These are phyloP conservation scores for Atethmia centrago DNA, from an alignment of 2,888 invertebrate genomes.

Conservation along the genomic window DNA sequence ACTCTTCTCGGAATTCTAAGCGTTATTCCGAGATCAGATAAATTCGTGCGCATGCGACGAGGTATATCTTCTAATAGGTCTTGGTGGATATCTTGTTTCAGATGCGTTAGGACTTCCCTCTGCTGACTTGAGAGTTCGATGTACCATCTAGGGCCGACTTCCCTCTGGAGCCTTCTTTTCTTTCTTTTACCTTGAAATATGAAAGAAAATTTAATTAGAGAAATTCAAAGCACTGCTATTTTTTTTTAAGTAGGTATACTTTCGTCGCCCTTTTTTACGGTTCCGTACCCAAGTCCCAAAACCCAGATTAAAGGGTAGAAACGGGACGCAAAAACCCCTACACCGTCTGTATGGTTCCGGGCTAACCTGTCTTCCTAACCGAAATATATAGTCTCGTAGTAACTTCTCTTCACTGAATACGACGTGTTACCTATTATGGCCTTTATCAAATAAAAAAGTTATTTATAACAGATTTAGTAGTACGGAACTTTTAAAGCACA, in stretches of 20 bases:
- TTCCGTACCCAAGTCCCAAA: too few species aligned
- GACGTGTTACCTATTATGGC: too few species aligned
- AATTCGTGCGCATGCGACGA: slow-evolving; percentile 73
- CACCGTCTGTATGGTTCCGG: too few species aligned
- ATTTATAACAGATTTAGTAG: too few species aligned
- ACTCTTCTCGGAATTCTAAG: slow-evolving; percentile 73
- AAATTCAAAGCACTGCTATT: too few species aligned
- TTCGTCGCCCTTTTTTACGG: too few species aligned
- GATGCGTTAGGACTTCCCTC: slow-evolving; percentile 72
- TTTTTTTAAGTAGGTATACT: not conserved
- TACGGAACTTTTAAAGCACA: not conserved
- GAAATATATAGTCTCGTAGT: too few species aligned
- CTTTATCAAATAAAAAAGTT: too few species aligned
- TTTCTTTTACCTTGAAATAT: slow-evolving; percentile 72
- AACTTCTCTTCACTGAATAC: too few species aligned
- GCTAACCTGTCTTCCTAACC: too few species aligned
- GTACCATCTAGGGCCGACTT: slow-evolving; percentile 84
- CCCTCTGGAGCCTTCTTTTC: slow-evolving; percentile 71
- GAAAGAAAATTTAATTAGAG: not conserved
- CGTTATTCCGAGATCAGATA: slow-evolving; percentile 81
- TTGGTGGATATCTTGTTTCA: slow-evolving; percentile 82
- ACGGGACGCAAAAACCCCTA: too few species aligned
- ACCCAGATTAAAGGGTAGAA: too few species aligned
- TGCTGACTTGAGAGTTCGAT: slow-evolving; percentile 81
- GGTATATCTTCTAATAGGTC: slow-evolving; percentile 84